Evolutionary conservation across 2,113 vertebrate species (phyloP).

Genomic region (Dunckerocampus dactyliophorus): DNA sequence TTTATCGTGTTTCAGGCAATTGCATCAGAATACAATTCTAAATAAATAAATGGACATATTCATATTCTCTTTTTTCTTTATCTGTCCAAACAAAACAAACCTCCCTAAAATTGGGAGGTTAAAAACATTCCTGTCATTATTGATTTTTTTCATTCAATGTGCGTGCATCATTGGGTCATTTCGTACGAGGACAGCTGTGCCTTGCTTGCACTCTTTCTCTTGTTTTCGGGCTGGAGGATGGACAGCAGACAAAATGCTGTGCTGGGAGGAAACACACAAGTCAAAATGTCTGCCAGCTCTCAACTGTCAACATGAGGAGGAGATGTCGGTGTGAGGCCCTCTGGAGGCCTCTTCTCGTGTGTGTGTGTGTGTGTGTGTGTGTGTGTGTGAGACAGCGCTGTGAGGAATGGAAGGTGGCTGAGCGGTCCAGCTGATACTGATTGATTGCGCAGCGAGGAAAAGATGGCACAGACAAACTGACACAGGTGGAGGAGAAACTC

Average conservation of each 20-base stretch:
- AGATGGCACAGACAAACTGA: conserved; percentile 38
- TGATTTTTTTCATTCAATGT: not conserved
- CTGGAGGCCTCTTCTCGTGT: not conserved
- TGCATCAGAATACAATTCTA: no score
- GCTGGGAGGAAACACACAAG: conserved; percentile 24
- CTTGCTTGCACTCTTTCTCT: conserved; percentile 17
- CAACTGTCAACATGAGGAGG: conserved; percentile 53
- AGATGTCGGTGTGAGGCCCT: conserved; percentile 16
- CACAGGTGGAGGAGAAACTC: not conserved
- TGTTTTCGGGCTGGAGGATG: conserved; percentile 34
- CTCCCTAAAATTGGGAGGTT: no score
- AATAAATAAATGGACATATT: no score
- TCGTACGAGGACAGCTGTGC: not conserved
- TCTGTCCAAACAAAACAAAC: no score
- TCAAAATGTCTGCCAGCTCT: conserved; percentile 44
- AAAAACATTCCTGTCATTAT: no score
- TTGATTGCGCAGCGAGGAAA: conserved; percentile 51
- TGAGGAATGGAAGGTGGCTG: conserved; percentile 59
- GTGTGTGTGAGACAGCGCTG: conserved; percentile 40
- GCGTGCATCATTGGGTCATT: not conserved
- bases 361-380: conserved; percentile 6
- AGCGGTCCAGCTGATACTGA: conserved; percentile 60
- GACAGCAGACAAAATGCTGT: conserved; percentile 50
- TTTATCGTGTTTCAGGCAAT: no score
- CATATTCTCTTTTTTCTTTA: no score